phyloP scores from a whole-genome alignment of 2,113 vertebrate species.

The Myrmophylax atrothorax region DNA sequence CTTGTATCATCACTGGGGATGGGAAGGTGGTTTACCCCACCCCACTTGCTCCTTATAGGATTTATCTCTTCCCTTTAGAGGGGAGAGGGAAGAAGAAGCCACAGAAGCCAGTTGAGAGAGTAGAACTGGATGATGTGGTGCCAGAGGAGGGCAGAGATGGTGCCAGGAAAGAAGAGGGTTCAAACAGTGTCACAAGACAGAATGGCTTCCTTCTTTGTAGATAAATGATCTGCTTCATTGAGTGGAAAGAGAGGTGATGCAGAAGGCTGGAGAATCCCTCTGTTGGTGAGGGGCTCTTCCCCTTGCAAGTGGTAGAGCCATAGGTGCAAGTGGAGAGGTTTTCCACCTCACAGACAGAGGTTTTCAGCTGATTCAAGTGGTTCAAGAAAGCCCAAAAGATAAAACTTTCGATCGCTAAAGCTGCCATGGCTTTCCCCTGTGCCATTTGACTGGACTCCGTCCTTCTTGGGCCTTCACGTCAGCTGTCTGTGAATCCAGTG shows the following conservation, averaged over 20 bases:
- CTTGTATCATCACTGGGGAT: background rate
- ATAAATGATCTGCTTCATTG: background rate
- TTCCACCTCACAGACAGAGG: background rate
- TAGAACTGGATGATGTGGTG: background rate
- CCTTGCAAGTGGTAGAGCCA: accelerated
- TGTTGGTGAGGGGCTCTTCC: background rate
- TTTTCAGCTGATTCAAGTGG: background rate
- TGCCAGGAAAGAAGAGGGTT: background rate
- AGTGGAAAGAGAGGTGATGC: background rate
- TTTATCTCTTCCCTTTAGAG: background rate
- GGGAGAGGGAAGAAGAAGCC: background rate
- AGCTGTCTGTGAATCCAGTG: background rate
- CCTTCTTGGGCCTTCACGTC: background rate
- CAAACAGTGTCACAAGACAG: background rate
- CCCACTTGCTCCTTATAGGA: background rate
- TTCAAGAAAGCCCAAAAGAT: background rate
- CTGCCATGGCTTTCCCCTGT: background rate
- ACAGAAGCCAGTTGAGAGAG: background rate
- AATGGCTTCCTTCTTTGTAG: background rate
- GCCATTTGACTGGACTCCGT: background rate
- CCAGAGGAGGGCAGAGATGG: background rate
- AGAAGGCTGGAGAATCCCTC: background rate
- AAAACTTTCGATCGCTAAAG: background rate
- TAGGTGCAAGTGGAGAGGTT: background rate
- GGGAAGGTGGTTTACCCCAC: background rate